phyloP scores from a whole-genome alignment of 2,797 vertebrate species.

The Bradypodion ventrale region DNA sequence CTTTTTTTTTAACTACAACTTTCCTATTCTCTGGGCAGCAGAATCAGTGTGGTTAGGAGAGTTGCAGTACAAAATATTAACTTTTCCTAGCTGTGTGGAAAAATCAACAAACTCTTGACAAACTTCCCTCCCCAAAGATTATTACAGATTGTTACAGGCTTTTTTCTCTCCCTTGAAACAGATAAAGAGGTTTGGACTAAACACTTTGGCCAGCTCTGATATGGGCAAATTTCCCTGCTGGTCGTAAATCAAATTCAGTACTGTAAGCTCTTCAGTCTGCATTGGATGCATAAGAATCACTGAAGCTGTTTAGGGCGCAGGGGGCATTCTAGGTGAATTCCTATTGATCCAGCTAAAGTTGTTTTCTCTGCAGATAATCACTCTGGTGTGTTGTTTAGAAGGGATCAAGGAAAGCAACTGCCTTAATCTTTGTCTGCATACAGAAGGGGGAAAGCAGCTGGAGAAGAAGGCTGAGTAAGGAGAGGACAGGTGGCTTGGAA shows the following conservation, averaged over 20 bases:
- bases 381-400: neutral
- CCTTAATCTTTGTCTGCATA: slow-evolving; percentile 19
- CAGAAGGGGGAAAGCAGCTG: neutral
- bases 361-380: neutral
- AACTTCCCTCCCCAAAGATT: too few relatives aligned
- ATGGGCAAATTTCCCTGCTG: neutral
- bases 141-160: too few relatives aligned
- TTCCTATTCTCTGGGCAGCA: too few relatives aligned
- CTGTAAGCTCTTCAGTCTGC: neutral
- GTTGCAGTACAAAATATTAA: too few relatives aligned
- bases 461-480: neutral
- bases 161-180: neutral
- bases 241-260: neutral
- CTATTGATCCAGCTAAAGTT: neutral
- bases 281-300: neutral
- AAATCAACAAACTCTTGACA: too few relatives aligned
- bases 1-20: too few relatives aligned
- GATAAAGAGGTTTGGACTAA: neutral
- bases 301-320: neutral
- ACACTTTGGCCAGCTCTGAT: neutral
- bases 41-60: too few relatives aligned
- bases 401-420: neutral
- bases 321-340: slow-evolving; percentile 18
- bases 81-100: too few relatives aligned
- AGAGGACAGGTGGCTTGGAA: slow-evolving; percentile 14